Percentiles rank a stretch among this genome's conserved stretches.
phyloP scores from a whole-genome alignment of 2,888 invertebrate genomes.

The Ryuthela nishihirai region DNA sequence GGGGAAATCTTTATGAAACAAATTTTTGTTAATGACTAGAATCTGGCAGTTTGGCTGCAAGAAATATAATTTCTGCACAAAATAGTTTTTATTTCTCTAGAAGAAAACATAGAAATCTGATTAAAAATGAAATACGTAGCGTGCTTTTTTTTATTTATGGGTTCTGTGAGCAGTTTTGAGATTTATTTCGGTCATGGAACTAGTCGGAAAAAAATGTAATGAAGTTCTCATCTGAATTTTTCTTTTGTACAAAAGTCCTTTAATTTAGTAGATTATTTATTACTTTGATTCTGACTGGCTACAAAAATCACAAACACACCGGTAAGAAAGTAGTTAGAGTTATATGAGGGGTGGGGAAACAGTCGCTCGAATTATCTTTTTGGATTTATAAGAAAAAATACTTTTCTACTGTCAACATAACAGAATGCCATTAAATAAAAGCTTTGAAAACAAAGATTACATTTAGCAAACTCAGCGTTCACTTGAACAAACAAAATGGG shows the following conservation, averaged over 20 bases:
- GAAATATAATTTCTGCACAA: slow-evolving; percentile 8
- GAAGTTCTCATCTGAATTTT: slow-evolving; percentile 8
- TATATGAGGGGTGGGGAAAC: too few species aligned
- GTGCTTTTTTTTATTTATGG: slow-evolving; percentile 6
- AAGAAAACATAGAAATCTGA: slow-evolving; percentile 33
- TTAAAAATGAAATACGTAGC: slow-evolving; percentile 29
- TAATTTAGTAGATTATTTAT: slow-evolving; percentile 29
- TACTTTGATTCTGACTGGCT: too few species aligned
- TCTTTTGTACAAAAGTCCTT: slow-evolving; percentile 13
- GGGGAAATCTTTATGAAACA: slow-evolving; percentile 28
- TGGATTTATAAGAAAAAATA: too few species aligned
- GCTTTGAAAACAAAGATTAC: too few species aligned
- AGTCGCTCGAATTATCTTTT: too few species aligned
- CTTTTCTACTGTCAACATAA: too few species aligned
- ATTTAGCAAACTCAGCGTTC: too few species aligned
- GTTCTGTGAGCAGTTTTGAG: slow-evolving; percentile 8
- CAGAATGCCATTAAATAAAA: too few species aligned
- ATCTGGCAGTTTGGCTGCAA: slow-evolving; percentile 3
- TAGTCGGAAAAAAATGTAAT: slow-evolving; percentile 18
- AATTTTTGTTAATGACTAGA: slow-evolving; percentile 36
- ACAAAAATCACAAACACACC: too few species aligned
- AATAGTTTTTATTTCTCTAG: too few species aligned
- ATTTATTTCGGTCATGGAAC: slow-evolving; percentile 15
- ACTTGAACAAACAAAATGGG: too few species aligned
- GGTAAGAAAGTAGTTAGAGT: too few species aligned